A percentile compares a stretch with the other conserved stretches of the same genome.
Evolutionary conservation across 2,113 vertebrate species (phyloP).

Genomic region (Eretmochelys imbricata): DNA sequence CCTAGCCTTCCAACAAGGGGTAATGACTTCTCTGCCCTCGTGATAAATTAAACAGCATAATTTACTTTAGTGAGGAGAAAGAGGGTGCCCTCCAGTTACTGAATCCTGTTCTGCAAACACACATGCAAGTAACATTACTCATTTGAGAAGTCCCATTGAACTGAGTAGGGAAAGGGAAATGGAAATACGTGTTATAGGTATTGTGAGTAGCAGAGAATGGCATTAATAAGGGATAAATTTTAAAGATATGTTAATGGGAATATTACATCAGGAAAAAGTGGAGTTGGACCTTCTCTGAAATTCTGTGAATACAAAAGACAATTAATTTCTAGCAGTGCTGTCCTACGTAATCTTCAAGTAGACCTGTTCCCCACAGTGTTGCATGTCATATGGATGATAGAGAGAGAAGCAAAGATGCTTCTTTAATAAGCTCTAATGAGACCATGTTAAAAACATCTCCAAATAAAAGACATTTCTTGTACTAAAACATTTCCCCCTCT

Average conservation of each 20-base stretch:
- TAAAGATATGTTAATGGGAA: background rate
- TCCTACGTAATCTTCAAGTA: background rate
- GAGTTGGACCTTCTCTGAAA: too few relatives aligned
- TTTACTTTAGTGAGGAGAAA: background rate
- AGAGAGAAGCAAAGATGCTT: background rate
- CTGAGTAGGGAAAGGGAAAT: background rate
- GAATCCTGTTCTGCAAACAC: background rate
- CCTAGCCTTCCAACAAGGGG: background rate
- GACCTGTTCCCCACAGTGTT: background rate
- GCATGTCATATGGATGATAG: background rate
- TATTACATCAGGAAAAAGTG: background rate
- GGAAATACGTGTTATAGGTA: rapidly evolving
- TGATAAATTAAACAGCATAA: background rate
- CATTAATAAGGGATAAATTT: background rate
- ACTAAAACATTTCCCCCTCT: background rate
- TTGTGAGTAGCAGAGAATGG: background rate
- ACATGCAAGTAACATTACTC: background rate
- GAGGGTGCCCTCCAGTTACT: background rate
- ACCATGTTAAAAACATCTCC: background rate
- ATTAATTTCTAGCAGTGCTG: rapidly evolving
- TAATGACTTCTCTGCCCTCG: background rate
- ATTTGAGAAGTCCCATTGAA: background rate
- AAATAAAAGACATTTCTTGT: background rate
- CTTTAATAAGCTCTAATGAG: background rate
- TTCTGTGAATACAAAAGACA: too few relatives aligned